Conservation (phyloP, 2,113 vertebrate genomes). For the Thamnaconus septentrionalis region DNA sequence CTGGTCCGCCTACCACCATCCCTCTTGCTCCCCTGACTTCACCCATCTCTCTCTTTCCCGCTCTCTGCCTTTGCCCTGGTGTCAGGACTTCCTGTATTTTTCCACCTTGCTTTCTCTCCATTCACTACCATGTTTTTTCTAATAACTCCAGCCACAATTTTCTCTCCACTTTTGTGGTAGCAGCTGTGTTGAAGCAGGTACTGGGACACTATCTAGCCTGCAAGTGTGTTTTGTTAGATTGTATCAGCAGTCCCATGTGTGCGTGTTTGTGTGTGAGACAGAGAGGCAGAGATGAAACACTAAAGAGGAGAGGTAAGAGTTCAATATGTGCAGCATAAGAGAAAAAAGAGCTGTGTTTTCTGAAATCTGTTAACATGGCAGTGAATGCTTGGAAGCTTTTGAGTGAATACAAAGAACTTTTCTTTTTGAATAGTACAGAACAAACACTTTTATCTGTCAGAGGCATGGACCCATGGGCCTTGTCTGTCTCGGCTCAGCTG, state of each 20-base stretch:
- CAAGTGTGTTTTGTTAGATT: slow-evolving; percentile 65
- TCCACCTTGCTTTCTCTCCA: slow-evolving; percentile 70
- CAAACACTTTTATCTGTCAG: slow-evolving; percentile 58
- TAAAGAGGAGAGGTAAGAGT: neutral
- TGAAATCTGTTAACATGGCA: slow-evolving; percentile 34
- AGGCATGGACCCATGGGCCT: slow-evolving; percentile 49
- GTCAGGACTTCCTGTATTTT: slow-evolving; percentile 79
- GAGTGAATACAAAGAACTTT: slow-evolving; percentile 45
- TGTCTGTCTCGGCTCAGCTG: slow-evolving; percentile 32
- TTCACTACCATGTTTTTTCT: slow-evolving; percentile 63
- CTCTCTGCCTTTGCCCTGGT: slow-evolving; percentile 56
- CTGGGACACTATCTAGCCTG: slow-evolving; percentile 59
- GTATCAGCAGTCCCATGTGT: slow-evolving; percentile 55
- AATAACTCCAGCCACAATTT: slow-evolving; percentile 60
- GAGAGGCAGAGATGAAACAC: slow-evolving; percentile 16
- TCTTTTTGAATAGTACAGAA: slow-evolving; percentile 39
- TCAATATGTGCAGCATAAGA: slow-evolving; percentile 20
- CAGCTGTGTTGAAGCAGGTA: slow-evolving; percentile 75
- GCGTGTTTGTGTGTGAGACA: slow-evolving; percentile 12
- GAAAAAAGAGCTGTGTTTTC: slow-evolving; percentile 22
- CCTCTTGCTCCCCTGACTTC: neutral
- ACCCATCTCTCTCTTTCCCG: slow-evolving; percentile 17
- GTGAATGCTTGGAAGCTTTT: slow-evolving; percentile 43
- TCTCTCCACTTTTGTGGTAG: slow-evolving; percentile 68
- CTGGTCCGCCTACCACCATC: neutral